Percentiles rank a stretch among this genome's conserved stretches.
These are phyloP conservation scores for Cyprinodon brontotheroides DNA, from an alignment of 2,113 vertebrate genomes.

Conservation along the genomic window DNA sequence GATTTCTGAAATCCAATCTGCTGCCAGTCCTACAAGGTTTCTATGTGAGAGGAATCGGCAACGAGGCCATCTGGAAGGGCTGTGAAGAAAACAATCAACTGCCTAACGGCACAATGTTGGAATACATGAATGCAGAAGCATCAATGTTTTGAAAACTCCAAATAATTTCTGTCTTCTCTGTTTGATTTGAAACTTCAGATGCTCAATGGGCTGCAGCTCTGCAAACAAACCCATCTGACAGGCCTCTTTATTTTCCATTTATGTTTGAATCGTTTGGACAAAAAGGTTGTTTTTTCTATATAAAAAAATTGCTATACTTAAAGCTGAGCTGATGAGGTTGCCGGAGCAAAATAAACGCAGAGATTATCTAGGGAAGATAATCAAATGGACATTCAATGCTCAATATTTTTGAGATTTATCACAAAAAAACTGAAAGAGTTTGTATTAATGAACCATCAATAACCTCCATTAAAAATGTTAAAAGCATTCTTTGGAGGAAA, in stretches of 20 bases:
- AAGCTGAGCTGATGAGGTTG: not conserved
- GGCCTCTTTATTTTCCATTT: too few relatives aligned
- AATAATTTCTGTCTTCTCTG: not conserved
- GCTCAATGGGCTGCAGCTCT: not conserved
- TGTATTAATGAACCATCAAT: not conserved
- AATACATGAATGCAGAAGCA: not conserved
- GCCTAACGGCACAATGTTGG: not conserved
- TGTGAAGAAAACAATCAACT: not conserved
- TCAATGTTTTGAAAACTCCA: not conserved
- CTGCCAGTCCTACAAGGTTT: conserved; percentile 1
- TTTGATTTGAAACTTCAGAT: not conserved
- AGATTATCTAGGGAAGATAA: not conserved
- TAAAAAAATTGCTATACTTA: not conserved
- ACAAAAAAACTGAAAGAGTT: too few relatives aligned
- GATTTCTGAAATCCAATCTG: not conserved
- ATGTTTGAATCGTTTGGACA: not conserved
- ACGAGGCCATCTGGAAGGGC: not conserved
- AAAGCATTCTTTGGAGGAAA: too few relatives aligned
- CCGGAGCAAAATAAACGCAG: not conserved
- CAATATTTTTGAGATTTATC: too few relatives aligned
- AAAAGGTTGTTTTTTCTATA: not conserved
- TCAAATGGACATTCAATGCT: too few relatives aligned
- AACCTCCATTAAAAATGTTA: too few relatives aligned
- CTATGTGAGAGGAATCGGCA: not conserved
- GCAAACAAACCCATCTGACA: not conserved